phyloP scores from a whole-genome alignment of 2,113 vertebrate genomes.

The Danio rerio region DNA sequence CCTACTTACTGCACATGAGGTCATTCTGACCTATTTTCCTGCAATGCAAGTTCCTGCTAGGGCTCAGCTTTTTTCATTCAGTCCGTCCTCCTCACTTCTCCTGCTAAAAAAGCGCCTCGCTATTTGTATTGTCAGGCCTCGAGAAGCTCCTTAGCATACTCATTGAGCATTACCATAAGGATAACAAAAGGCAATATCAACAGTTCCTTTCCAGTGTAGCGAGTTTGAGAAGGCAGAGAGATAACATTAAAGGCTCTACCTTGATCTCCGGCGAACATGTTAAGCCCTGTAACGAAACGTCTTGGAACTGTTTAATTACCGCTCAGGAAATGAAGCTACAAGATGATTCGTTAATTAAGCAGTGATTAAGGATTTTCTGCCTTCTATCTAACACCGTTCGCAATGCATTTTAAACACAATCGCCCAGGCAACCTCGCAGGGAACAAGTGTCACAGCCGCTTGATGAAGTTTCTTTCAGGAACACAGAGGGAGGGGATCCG shows the following conservation, averaged over 20 bases:
- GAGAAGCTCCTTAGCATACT: constrained; percentile 75
- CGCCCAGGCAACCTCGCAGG: constrained; percentile 74
- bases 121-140: constrained; percentile 73
- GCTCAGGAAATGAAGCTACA: constrained; percentile 84
- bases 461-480: constrained; percentile 78
- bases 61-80: constrained; percentile 63
- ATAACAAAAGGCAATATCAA: constrained; percentile 81
- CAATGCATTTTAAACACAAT: constrained; percentile 84
- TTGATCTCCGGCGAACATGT: constrained; percentile 85
- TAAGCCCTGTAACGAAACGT: constrained; percentile 85
- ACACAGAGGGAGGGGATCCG: constrained; percentile 61
- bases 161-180: constrained; percentile 75
- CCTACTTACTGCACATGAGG: constrained; percentile 78
- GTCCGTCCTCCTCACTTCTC: constrained; percentile 52
- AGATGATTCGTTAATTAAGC: constrained; percentile 87
- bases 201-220: constrained; percentile 79
- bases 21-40: constrained; percentile 81
- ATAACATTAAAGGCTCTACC: constrained; percentile 86
- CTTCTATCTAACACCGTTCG: constrained; percentile 80
- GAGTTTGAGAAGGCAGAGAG: constrained; percentile 67
- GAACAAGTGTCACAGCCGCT: constrained; percentile 78
- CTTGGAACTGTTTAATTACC: constrained; percentile 85
- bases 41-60: constrained; percentile 71
- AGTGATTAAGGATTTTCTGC: constrained; percentile 86
- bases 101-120: constrained; percentile 40